phyloP scores from a whole-genome alignment of 1,140 invertebrate genomes.

The Bombus picipes region DNA sequence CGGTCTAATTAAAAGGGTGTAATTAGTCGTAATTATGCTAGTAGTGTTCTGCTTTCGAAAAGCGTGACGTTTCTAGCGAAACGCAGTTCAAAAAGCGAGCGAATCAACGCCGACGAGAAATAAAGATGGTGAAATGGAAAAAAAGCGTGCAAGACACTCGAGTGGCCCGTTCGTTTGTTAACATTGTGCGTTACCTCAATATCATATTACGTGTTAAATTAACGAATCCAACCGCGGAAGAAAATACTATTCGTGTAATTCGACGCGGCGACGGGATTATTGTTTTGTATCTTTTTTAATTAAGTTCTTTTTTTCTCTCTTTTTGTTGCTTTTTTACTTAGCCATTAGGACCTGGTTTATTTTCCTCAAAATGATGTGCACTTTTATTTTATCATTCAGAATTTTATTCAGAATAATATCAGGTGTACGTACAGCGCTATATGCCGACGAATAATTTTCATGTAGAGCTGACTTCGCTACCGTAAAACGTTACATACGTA shows the following conservation, averaged over 20 bases:
- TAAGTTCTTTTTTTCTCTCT: background rate
- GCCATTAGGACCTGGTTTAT: no score
- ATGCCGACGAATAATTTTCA: no score
- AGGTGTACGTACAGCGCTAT: no score
- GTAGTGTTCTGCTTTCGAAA: constrained; percentile 29
- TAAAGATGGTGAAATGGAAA: background rate
- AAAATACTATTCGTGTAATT: constrained; percentile 39
- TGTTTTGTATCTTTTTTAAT: no score
- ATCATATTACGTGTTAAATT: constrained; percentile 18
- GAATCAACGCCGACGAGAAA: constrained; percentile 6
- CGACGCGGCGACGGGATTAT: constrained; percentile 9
- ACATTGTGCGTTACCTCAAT: background rate
- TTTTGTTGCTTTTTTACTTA: no score
- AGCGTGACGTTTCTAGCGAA: constrained; percentile 10
- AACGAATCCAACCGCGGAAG: constrained; percentile 27
- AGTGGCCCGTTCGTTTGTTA: constrained; percentile 8
- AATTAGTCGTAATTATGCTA: constrained; percentile 47
- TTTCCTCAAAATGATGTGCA: no score
- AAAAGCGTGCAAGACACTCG: background rate
- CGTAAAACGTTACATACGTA: no score
- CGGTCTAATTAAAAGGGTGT: constrained; percentile 54
- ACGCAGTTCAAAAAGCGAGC: background rate
- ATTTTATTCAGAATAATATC: no score
- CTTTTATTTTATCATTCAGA: no score
- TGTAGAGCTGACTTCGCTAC: no score